These are phyloP conservation scores for Acrobasis suavella DNA, from an alignment of 2,888 invertebrate species.

Conservation along the genomic window DNA sequence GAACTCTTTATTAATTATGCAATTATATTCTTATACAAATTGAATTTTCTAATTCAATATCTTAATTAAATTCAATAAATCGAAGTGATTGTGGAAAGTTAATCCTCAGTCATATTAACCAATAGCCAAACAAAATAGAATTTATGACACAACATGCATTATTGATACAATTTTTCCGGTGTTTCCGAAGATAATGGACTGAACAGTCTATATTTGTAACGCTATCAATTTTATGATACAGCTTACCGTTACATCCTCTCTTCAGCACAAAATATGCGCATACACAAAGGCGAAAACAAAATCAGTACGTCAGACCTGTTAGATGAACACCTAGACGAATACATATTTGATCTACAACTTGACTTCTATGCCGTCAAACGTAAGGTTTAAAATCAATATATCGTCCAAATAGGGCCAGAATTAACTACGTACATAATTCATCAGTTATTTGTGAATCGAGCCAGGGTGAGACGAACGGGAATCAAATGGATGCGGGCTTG, in stretches of 20 bases:
- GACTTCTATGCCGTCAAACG: background rate
- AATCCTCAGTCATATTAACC: too few species aligned
- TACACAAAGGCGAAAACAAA: conserved; percentile 7
- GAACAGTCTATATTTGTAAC: background rate
- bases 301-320: background rate
- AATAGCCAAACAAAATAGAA: too few species aligned
- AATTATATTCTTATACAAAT: too few species aligned
- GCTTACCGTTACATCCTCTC: conserved; percentile 8
- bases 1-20: too few species aligned
- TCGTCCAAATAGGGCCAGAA: conserved; percentile 1
- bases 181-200: background rate
- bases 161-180: background rate
- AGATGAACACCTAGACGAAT: background rate
- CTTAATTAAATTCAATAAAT: too few species aligned
- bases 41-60: too few species aligned
- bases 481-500: conserved; percentile 11
- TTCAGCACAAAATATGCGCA: conserved; percentile 15
- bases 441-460: conserved; percentile 4
- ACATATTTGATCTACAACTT: background rate
- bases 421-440: conserved; percentile 7
- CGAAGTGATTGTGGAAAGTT: too few species aligned
- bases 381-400: conserved; percentile 4
- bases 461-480: conserved; percentile 10
- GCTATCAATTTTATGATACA: background rate
- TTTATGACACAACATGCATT: background rate